Percentiles rank a stretch among this genome's conserved stretches.
Conservation (phyloP, 2,888 invertebrate genomes). For the Sphaerophoria rueppellii region DNA sequence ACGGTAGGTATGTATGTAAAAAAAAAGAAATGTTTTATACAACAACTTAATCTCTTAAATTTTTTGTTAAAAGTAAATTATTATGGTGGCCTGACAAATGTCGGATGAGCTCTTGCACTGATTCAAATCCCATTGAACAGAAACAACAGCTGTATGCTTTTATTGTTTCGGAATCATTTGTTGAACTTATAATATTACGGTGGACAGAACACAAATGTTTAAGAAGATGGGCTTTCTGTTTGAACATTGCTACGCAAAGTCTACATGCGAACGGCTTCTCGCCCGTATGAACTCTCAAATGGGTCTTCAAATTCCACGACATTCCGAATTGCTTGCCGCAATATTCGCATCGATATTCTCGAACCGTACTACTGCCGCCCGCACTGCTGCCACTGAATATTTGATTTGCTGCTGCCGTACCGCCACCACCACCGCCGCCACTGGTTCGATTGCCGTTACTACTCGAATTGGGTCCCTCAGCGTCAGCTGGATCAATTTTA, state of each 20-base stretch:
- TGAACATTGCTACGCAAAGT: slow-evolving; percentile 95
- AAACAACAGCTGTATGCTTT: slow-evolving; percentile 93
- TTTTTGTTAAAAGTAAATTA: slow-evolving; percentile 92
- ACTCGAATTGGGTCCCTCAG: slow-evolving; percentile 67
- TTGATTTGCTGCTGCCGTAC: slow-evolving; percentile 54
- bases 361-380: slow-evolving; percentile 84
- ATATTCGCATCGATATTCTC: slow-evolving; percentile 94
- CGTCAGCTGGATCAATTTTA: slow-evolving; percentile 69
- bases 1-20: slow-evolving; percentile 13
- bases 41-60: slow-evolving; percentile 87
- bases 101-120: slow-evolving; percentile 92
- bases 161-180: slow-evolving; percentile 87
- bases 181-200: slow-evolving; percentile 90
- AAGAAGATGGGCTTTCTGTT: slow-evolving; percentile 93
- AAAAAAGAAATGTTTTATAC: slow-evolving; percentile 4
- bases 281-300: slow-evolving; percentile 93
- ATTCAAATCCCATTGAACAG: slow-evolving; percentile 93
- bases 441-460: too few relatives aligned
- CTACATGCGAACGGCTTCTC: slow-evolving; percentile 95
- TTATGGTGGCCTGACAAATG: slow-evolving; percentile 95
- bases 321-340: slow-evolving; percentile 96
- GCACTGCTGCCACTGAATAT: slow-evolving; percentile 57
- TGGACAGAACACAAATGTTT: slow-evolving; percentile 95
- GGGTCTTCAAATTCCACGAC: slow-evolving; percentile 96
- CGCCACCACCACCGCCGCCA: slow-evolving; percentile 46